Evolutionary conservation across 2,113 vertebrate species (phyloP), one percentile per base, ranked within the genome.

Genomic region (Campylorhamphus procurvoides): DNA sequence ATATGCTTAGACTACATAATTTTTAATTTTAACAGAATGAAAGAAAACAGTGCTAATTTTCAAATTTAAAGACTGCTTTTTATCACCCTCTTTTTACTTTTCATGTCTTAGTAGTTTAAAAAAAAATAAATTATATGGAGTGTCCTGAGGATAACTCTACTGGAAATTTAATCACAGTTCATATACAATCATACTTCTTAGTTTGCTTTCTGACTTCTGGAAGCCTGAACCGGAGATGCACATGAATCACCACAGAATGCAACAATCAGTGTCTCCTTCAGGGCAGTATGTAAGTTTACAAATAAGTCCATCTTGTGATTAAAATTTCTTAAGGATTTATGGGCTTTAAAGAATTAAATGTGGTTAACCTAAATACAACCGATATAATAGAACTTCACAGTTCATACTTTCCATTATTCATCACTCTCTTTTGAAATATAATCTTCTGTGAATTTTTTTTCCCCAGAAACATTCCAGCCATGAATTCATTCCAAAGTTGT

Each of bases 351-450:
- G 82, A 71, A 64, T 79, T 84, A 87, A 76, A 79, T 82, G 77
- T 93, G 80, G 93, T 75, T 94, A 94, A 84, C 83, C 64, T 90
- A 93, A 95, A 86, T 79, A 76, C 66, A 93, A 64, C 39, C 39
- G 69, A 86, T 96, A 83, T 46, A 95, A 90, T 85, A 89, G 29
- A 77, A 87, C 74, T 93, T 93, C 87, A 89, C 79, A 94, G 81
- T 92, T 95, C 93, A 92, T 86, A 89, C 46, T 94, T 97, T 95
- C 91, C 90, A 89, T 95, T 94, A 93, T 89, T 94, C 89, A 94
- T 82, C 71, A 68, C 27, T 80, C 42, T 64, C 33, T 90, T 95
- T 87, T 76, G 76, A 89, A 95, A 94, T 18, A 87, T 18, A 76
- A 91, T 85, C 56, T 67, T 56, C 82, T 84, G 60, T 84, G 46